phyloP scores from a whole-genome alignment of 2,888 invertebrate species.

The Diarsia mendica region DNA sequence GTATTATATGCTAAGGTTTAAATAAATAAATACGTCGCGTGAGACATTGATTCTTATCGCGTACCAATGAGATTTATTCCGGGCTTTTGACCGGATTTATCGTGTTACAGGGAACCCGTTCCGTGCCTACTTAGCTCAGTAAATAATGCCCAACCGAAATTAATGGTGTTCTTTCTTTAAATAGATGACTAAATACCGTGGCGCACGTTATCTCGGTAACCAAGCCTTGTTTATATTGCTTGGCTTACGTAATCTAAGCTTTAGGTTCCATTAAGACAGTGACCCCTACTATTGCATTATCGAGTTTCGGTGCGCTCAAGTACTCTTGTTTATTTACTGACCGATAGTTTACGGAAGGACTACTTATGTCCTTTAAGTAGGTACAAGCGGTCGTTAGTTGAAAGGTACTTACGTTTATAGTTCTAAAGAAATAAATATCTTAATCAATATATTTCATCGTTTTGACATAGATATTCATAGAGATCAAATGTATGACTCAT shows the following conservation, averaged over 20 bases:
- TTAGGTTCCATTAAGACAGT: slow-evolving; percentile 80
- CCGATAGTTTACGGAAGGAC: slow-evolving; percentile 22
- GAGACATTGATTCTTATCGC: slow-evolving; percentile 90
- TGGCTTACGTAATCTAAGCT: slow-evolving; percentile 85
- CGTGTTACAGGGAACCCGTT: slow-evolving; percentile 87
- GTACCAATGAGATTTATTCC: slow-evolving; percentile 87
- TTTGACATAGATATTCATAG: neutral
- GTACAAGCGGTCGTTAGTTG: neutral
- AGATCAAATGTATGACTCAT: neutral
- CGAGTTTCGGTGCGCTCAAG: slow-evolving; percentile 47
- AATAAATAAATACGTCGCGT: slow-evolving; percentile 88
- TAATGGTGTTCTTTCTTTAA: slow-evolving; percentile 88
- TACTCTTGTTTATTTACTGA: slow-evolving; percentile 48
- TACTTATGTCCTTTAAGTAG: neutral
- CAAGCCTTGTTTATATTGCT: slow-evolving; percentile 83
- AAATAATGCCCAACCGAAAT: slow-evolving; percentile 88
- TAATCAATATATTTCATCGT: neutral
- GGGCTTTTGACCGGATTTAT: slow-evolving; percentile 87
- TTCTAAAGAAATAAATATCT: neutral
- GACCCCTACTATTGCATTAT: slow-evolving; percentile 72
- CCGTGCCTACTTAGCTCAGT: slow-evolving; percentile 88
- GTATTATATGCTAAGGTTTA: slow-evolving; percentile 76
- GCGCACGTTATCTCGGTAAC: slow-evolving; percentile 86
- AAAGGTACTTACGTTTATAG: neutral
- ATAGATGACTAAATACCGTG: slow-evolving; percentile 89